Evolutionary conservation across 2,888 invertebrate genomes (phyloP).

Genomic region (Ceramica pisi): DNA sequence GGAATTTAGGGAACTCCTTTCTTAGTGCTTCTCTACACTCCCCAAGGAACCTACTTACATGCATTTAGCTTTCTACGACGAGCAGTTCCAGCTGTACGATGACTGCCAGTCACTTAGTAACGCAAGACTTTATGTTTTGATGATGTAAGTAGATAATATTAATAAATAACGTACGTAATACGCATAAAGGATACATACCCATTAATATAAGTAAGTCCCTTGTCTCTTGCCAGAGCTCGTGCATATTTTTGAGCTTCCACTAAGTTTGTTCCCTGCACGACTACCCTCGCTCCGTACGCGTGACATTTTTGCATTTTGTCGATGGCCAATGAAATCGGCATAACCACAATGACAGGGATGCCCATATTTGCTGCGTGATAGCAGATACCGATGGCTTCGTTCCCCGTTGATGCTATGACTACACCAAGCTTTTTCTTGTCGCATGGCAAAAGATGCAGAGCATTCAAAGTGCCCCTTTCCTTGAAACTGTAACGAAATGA

Average conservation of each 20-base stretch:
- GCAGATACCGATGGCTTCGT: conserved; percentile 93
- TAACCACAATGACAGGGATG: conserved; percentile 92
- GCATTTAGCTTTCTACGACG: too few relatives aligned
- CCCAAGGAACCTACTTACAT: too few relatives aligned
- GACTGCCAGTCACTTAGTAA: too few relatives aligned
- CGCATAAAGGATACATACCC: conserved; percentile 82
- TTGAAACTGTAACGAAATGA: conserved; percentile 91
- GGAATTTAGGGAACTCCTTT: too few relatives aligned
- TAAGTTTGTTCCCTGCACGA: conserved; percentile 92
- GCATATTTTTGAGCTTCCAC: conserved; percentile 92
- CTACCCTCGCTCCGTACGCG: conserved; percentile 92
- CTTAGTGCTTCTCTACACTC: too few relatives aligned
- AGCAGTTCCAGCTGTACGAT: too few relatives aligned
- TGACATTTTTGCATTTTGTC: conserved; percentile 93
- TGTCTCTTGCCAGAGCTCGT: conserved; percentile 90
- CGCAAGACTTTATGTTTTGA: too few relatives aligned
- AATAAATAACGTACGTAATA: too few relatives aligned
- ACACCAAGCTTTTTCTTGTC: conserved; percentile 92
- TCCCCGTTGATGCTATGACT: conserved; percentile 93
- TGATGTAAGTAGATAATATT: too few relatives aligned
- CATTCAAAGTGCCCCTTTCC: conserved; percentile 93
- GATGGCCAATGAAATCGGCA: conserved; percentile 92
- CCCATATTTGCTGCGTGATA: conserved; percentile 92
- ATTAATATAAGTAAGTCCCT: conserved; percentile 92
- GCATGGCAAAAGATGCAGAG: conserved; percentile 89